Percentiles rank a stretch among this genome's conserved stretches.
Evolutionary conservation across 2,113 vertebrate species (phyloP).

Genomic region (Brachyhypopomus gauderio): DNA sequence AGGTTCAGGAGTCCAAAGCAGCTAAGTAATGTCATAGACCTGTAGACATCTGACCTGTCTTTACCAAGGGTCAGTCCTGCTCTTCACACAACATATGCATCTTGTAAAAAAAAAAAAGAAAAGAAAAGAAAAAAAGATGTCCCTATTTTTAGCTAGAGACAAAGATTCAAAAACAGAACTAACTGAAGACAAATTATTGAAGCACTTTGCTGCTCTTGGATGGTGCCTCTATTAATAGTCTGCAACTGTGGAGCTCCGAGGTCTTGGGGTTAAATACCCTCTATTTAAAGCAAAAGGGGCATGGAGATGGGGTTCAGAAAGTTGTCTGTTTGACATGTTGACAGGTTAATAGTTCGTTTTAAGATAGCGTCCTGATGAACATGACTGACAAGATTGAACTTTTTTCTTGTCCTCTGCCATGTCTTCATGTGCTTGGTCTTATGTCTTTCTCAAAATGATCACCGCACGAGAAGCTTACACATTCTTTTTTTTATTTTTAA

Average conservation of each 20-base stretch:
- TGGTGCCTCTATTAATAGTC: conserved; percentile 87
- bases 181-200: conserved; percentile 84
- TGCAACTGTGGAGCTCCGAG: conserved; percentile 79
- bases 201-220: conserved; percentile 83
- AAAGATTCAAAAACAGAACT: conserved; percentile 79
- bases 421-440: neutral
- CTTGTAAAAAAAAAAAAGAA: conserved; percentile 61
- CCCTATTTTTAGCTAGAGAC: conserved; percentile 95
- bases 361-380: conserved; percentile 60
- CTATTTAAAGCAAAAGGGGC: conserved; percentile 83
- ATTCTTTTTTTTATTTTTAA: neutral
- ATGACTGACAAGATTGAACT: conserved; percentile 31
- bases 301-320: conserved; percentile 70
- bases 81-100: conserved; percentile 64
- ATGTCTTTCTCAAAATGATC: neutral
- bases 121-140: conserved; percentile 64
- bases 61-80: conserved; percentile 62
- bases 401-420: conserved; percentile 8
- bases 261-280: conserved; percentile 92
- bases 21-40: conserved; percentile 67
- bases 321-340: conserved; percentile 85
- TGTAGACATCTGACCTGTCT: conserved; percentile 67
- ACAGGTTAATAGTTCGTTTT: conserved; percentile 91
- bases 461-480: neutral
- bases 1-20: conserved; percentile 51